Evolutionary conservation across 2,888 invertebrate genomes (phyloP), one percentile per base, ranked within the genome.

Genomic region (Idaea biselata): DNA sequence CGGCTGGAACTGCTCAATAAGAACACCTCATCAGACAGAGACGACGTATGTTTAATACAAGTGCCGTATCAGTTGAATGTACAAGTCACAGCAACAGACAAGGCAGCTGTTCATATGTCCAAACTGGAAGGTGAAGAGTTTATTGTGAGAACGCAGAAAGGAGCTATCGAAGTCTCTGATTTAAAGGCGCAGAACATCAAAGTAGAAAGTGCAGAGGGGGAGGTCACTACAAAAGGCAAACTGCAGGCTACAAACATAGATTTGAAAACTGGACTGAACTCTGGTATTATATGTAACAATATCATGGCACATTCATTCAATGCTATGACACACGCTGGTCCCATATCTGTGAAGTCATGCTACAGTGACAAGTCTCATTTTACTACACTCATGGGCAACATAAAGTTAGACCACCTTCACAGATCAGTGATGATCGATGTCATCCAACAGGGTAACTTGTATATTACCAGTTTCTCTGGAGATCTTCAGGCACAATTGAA

Each of bases 41-140:
- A 90, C 63, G 93, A 93, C 61, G 86, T 93, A 1, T 93, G 93
- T 64, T 73, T 93, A 63, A 87, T 93, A 74, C 86, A 88, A 71
- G 88, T 93, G 55, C 93, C 93, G n/a, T 90, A 92, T 68, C 86
- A 92, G 63, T 77, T 93, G 17, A 90, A 89, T 68, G 88, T 92
- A 11, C 88, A 91, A 71, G 89, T 92, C 5, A 86, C 84, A 58
- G 83, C 92, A 0, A 89, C 88, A 25, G 91, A 92, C 1, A 80
- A 80, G 65, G 92, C 93, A 0, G 89, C 90, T 16, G 90, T 93
- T 14, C 83, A 87, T 67, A 73, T 93, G 66, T 74, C 82, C 0
- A 89, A 87, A 64, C 70, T 93, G 64, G 92, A 93, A 76, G 91
- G 89, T 0, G 85, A 88, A 16, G 91, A 93, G 65, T 91, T 93